Evolutionary conservation across 2,888 invertebrate genomes (phyloP).

Genomic region (Amaurobius ferox): DNA sequence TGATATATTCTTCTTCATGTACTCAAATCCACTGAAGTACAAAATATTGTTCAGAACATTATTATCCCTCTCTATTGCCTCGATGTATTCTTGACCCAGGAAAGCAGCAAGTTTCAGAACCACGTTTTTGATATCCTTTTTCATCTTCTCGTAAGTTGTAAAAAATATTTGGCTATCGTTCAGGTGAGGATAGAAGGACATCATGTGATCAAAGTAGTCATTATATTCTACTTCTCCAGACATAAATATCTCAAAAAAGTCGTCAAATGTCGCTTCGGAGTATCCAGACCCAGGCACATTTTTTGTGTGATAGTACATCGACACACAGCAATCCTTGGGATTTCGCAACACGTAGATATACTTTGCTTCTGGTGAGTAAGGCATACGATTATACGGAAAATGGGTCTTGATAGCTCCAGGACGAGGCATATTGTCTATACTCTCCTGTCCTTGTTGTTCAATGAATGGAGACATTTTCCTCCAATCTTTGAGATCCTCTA

Average conservation of each 20-base stretch:
- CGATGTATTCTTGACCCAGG: constrained; percentile 12
- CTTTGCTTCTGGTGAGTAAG: constrained; percentile 63
- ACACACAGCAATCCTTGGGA: constrained; percentile 79
- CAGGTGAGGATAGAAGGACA: constrained; percentile 64
- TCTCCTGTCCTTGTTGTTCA: constrained; percentile 36
- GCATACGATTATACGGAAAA: constrained; percentile 73
- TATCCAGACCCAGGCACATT: constrained; percentile 13
- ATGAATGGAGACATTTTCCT: constrained; percentile 46
- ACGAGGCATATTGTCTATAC: constrained; percentile 20
- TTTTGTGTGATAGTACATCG: constrained; percentile 76
- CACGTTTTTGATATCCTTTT: constrained; percentile 73
- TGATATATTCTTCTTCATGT: constrained; percentile 54
- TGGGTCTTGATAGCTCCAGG: constrained; percentile 75
- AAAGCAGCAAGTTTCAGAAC: constrained; percentile 73
- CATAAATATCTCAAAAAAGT: constrained; percentile 77
- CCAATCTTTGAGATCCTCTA: not conserved
- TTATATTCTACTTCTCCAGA: constrained; percentile 76
- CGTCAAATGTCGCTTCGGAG: constrained; percentile 74
- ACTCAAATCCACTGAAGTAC: constrained; percentile 38
- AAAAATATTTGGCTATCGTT: constrained; percentile 76
- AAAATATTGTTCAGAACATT: constrained; percentile 23
- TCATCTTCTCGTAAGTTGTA: constrained; percentile 78
- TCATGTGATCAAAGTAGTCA: constrained; percentile 71
- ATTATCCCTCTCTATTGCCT: constrained; percentile 22
- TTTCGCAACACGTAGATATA: constrained; percentile 78